A percentile compares a stretch with the other conserved stretches of the same genome.
These are phyloP conservation scores for Echinops telfairi DNA, from an alignment of 2,113 vertebrate genomes.

Conservation along the genomic window DNA sequence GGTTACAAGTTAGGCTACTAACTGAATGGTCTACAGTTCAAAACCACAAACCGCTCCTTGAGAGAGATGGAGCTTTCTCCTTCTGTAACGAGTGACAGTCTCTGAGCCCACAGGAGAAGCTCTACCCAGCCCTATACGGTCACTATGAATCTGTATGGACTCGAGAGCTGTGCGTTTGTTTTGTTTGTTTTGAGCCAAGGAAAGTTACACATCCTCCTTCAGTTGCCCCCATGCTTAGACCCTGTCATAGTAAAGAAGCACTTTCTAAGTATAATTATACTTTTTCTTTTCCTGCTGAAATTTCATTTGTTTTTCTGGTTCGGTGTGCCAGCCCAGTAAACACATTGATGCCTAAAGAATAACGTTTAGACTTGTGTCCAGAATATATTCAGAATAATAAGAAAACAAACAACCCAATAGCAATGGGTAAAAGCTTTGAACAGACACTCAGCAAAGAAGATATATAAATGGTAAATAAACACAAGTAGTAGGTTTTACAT, in stretches of 20 bases:
- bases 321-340: slow-evolving; percentile 52
- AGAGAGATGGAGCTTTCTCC: no score
- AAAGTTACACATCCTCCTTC: slow-evolving; percentile 50
- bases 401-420: slow-evolving; percentile 56
- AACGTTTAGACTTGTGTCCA: background rate
- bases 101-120: no score
- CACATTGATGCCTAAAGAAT: background rate
- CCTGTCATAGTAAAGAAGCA: slow-evolving; percentile 12
- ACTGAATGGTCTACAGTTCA: no score
- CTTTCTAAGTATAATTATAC: slow-evolving; percentile 56
- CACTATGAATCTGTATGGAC: no score
- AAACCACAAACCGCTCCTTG: no score
- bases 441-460: slow-evolving; percentile 6
- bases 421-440: slow-evolving; percentile 33
- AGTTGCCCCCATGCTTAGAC: slow-evolving; percentile 2
- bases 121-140: no score
- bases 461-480: slow-evolving; percentile 2
- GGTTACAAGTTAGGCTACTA: no score
- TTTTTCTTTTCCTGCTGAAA: slow-evolving; percentile 59
- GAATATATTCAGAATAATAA: slow-evolving; percentile 44
- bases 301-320: slow-evolving; percentile 59
- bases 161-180: no score
- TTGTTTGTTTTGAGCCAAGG: background rate
- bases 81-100: no score
- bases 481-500: background rate